A percentile compares a stretch with the other conserved stretches of the same genome.
phyloP scores from a whole-genome alignment of 2,113 vertebrate genomes.

The Pantherophis guttatus region DNA sequence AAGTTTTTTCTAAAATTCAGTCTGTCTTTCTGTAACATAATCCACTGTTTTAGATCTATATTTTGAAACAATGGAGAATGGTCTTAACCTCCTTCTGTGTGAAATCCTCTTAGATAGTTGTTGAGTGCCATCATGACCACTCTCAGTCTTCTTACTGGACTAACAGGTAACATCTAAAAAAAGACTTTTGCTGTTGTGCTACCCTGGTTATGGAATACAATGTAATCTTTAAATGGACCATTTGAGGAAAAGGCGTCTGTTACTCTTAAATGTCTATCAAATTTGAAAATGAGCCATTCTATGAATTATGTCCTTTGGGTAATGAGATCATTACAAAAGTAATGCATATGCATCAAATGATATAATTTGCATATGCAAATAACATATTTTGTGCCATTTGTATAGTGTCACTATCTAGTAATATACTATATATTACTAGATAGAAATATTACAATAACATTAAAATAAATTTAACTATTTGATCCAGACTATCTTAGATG shows the following conservation, averaged over 20 bases:
- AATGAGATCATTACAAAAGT: neutral
- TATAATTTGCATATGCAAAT: neutral
- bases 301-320: neutral
- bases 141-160: neutral
- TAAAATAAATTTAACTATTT: neutral
- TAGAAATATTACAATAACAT: neutral
- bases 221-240: neutral
- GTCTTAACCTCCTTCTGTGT: neutral
- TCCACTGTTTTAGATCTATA: neutral
- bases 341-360: neutral
- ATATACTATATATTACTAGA: neutral
- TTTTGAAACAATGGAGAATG: neutral
- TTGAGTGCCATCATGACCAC: neutral
- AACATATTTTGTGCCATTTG: neutral
- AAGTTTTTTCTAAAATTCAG: neutral
- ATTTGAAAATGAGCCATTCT: neutral
- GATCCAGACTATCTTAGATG: neutral
- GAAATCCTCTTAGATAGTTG: neutral
- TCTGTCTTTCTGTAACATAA: neutral
- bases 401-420: neutral
- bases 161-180: neutral
- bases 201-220: neutral
- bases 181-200: neutral
- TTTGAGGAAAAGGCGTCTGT: neutral
- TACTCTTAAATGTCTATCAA: neutral